phyloP scores from a whole-genome alignment of 1,140 invertebrate genomes.

The Contarinia nasturtii region DNA sequence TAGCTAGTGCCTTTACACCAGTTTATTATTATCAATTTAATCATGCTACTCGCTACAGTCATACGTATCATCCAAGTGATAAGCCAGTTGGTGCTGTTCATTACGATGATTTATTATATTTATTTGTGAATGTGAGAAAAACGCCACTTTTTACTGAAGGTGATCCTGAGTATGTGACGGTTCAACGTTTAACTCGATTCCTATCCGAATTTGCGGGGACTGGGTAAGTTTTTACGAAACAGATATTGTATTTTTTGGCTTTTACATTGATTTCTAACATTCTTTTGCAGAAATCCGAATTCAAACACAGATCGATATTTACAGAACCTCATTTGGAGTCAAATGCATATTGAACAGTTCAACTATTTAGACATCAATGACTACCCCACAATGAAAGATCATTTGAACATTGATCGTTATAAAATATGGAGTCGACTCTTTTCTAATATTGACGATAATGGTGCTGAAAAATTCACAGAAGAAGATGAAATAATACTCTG shows the following conservation, averaged over 20 bases:
- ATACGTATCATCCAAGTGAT: constrained; percentile 27
- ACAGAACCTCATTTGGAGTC: constrained; percentile 28
- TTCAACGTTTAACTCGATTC: constrained; percentile 27
- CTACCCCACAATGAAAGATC: constrained; percentile 24
- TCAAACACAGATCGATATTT: constrained; percentile 14
- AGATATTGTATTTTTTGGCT: constrained; percentile 14
- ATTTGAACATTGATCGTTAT: constrained; percentile 31
- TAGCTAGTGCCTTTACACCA: constrained; percentile 26
- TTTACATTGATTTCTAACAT: constrained; percentile 6
- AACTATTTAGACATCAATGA: constrained; percentile 34
- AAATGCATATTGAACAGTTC: constrained; percentile 25
- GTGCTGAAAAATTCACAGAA: no score
- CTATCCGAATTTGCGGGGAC: constrained; percentile 26
- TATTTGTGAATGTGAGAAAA: constrained; percentile 29
- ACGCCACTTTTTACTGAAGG: constrained; percentile 26
- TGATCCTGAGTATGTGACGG: constrained; percentile 27
- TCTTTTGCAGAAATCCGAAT: constrained; percentile 13
- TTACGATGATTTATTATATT: constrained; percentile 39
- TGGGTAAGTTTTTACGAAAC: no score
- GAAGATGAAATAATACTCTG: no score
- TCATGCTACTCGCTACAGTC: constrained; percentile 31
- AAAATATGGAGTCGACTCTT: constrained; percentile 34
- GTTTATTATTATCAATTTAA: constrained; percentile 35
- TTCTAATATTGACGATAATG: constrained; percentile 10
- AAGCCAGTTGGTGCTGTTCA: constrained; percentile 30